Evolutionary conservation across 2,888 invertebrate species (phyloP), one percentile per base, ranked within the genome.

Genomic region (Drosophila anomalata): DNA sequence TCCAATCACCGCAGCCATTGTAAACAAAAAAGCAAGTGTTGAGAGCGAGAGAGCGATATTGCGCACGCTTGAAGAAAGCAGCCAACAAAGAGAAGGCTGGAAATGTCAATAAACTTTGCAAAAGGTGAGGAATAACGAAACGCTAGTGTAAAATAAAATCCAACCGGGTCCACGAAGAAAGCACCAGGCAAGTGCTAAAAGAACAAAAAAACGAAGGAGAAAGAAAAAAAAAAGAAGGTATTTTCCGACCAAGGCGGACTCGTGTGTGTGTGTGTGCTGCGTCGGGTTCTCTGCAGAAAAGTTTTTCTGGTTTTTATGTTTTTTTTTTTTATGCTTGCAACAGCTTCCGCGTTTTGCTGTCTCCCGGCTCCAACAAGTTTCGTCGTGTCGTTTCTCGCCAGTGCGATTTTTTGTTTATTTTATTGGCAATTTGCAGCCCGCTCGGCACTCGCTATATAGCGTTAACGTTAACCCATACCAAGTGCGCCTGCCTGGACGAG

Each of bases 51-150:
- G 50, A 41, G 50, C 17, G 47, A 47, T 61, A 53, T 50, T 50
- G 60, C 53, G 65, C 33, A 54, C 51, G 52, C 57, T 66, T 50
- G 60, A 81, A 81, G 87, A 88, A 87, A 85, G 82, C 77, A 79
- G 76, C 76, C 77, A 77, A 87, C 84, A 77, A 87, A 89, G 79
- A 87, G 76, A 81, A 86, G 75, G 85, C 75, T 79, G 78, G 83
- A 87, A 87, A 88, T 87, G 87, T 87, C 89, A 87, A 87, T 87
- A 89, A 87, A 89, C 88, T 87, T 88, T 89, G 81, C 76, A 81
- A 70, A 85, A 85, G 85, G 85, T 85, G 88, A 88, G 81, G 88
- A 88, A 79, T 84, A 81, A 87, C 85, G 87, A 81, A 87, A 87
- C 87, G 87, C 81, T 67, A 46, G 71, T 65, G 65, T 72, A 63